Base-by-base conservation (phyloP, 2,113 vertebrate species). In the Nesoenas mayeri region DNA sequence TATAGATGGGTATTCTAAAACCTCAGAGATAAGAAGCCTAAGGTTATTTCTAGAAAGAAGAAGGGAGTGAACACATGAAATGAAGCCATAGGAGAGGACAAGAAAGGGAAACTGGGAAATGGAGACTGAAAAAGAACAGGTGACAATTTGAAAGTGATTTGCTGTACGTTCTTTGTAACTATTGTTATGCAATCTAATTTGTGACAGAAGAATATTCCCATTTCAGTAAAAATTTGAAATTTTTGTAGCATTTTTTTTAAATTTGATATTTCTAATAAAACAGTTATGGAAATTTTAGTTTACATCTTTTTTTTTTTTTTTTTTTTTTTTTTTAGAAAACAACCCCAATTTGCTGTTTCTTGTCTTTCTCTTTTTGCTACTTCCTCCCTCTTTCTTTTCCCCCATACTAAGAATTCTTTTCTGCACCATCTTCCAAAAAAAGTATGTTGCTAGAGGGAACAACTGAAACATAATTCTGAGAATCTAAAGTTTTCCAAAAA, bases 331-430 rank as follows among this genome's bases (percentile, higher is more conserved):
- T 90, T 57, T 50, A 64, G 38, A 36, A 40, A 84, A 26, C 2
- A 2, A 29, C 12, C 14, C 4, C 4, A 2, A 75, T 64, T 75
- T 3, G 2, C 0, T 0, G 2, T 60, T 67, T 67, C 70, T 75
- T 75, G 3, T 15, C 10, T 56, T 58, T 34, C 34, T 34, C 32
- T 32, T 61, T 86, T 82, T 95, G 22, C 28, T 79, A 38, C 20
- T 82, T 88, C 31, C 18, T 65, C 15, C 1, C 13, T 74, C 57
- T 81, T 89, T 31, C 18, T 53, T 81, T 51, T 28, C 31, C 11
- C 4, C 29, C 15, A 22, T 72, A 82, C 25, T 79, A 79, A 48
- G 7, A 64, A 34, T 50, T 71, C 22, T 62, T 53, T 74, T 42
- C 29, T 60, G 24, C 22, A 61, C 11, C 24, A 36, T 65, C 25